Conservation (phyloP, 2,797 vertebrate species). For the Sebastiscus tertius region DNA sequence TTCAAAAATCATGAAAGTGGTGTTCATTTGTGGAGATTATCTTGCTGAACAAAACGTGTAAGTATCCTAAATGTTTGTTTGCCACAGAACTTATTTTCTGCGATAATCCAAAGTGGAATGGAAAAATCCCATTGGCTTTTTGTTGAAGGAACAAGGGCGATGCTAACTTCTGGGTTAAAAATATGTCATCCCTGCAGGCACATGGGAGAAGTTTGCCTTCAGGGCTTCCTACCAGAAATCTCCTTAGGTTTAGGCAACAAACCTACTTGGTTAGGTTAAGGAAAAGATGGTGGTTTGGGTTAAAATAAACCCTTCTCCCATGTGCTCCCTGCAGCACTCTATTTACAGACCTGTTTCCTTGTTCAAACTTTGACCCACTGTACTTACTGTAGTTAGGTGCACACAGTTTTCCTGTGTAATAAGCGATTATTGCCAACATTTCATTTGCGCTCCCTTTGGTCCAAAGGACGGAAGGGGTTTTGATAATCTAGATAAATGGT, state of each 20-base stretch:
- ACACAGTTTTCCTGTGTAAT: background rate
- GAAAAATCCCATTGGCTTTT: background rate
- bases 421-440: background rate
- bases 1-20: background rate
- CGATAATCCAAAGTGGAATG: background rate
- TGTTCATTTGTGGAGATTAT: background rate
- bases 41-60: background rate
- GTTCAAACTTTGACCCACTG: background rate
- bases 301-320: background rate
- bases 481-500: background rate
- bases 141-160: background rate
- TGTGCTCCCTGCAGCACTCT: background rate
- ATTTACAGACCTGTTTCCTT: background rate
- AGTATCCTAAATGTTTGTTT: background rate
- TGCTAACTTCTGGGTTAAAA: background rate
- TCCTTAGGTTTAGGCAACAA: background rate
- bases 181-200: background rate
- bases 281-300: background rate
- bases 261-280: background rate
- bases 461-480: background rate
- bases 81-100: background rate
- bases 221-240: background rate
- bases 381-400: background rate
- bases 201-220: background rate
- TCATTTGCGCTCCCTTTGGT: background rate